Evolutionary conservation across 37 sponge, comb jelly and placozoan species (phyloP).

Genomic region (Crambe crambe): DNA sequence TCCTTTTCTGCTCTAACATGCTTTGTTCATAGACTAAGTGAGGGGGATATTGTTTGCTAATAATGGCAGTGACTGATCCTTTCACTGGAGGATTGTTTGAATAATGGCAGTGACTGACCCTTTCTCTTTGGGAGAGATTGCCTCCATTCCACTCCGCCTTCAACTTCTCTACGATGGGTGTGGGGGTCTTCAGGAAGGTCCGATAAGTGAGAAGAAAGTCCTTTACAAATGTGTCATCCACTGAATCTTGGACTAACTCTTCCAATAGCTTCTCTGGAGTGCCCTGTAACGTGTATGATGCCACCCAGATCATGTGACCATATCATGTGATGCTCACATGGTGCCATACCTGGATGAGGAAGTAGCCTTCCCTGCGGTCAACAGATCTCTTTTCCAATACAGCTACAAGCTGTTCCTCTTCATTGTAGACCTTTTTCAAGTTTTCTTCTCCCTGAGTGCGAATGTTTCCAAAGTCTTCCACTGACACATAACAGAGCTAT

Average conservation of each 20-base stretch:
- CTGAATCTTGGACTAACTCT: conserved; percentile 62
- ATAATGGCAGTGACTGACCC: too few species aligned
- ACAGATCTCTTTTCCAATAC: conserved; percentile 68
- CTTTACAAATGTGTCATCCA: conserved; percentile 74
- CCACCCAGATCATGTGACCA: too few species aligned
- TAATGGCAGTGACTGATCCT: too few species aligned
- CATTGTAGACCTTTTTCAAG: conserved; percentile 44
- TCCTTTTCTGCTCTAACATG: too few species aligned
- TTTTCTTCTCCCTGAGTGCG: conserved; percentile 75
- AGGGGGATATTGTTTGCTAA: too few species aligned
- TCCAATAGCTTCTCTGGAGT: conserved; percentile 74
- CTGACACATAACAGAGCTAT: conserved; percentile 8
- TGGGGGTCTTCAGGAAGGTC: conserved; percentile 63
- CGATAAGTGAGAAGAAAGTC: conserved; percentile 87
- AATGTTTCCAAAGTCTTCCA: conserved; percentile 53
- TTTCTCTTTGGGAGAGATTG: conserved; percentile 27
- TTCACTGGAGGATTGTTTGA: too few species aligned
- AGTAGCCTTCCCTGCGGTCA: conserved; percentile 72
- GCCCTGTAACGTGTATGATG: conserved; percentile 42
- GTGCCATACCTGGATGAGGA: conserved; percentile 61
- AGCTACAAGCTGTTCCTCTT: conserved; percentile 55
- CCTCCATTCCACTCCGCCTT: conserved; percentile 44
- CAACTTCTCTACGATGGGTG: conserved; percentile 51
- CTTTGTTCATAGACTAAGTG: too few species aligned
- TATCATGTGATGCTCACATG: neutral